Evolutionary conservation across 2,113 vertebrate genomes (phyloP), one percentile per base, ranked within the genome.

Genomic region (Cheirogaleus medius): DNA sequence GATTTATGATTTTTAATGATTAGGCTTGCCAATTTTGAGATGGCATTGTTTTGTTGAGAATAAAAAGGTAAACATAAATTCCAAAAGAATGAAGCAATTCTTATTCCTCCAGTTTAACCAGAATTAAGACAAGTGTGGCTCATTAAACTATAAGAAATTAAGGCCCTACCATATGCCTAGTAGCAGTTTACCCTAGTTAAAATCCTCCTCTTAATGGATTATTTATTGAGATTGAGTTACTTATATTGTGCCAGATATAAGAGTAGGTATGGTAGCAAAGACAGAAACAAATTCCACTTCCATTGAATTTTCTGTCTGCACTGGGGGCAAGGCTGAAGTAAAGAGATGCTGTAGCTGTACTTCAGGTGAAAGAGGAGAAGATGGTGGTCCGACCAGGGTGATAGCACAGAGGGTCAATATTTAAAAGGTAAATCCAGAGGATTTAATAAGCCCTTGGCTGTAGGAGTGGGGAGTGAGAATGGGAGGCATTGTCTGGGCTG

Each of bases 61-160:
- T 78, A 89, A 80, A 83, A 77, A 23, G 14, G n/a, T 34, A 76
- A 84, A 68, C 11, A 87, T 42, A 80, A 71, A 78, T 58, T 63
- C 6, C 15, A 25, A 83, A 84, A 73, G 17, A 93, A 5, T 83
- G 44, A 73, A 8, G 78, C 7, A 69, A 85, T 85, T 77, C 13
- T 6, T 94, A 93, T 68, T 91, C 44, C 42, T 91, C n/a, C 71
- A 85, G 27, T 88, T 91, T 86, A 93, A 93, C 3, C 4, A 90
- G 39, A 92, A 77, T 89, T 44, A 80, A 90, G 58, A 77, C 5
- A 68, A 71, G 14, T 47, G 18, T 73, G 25, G 23, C 14, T 86
- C 39, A 82, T n/a, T 91, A n/a, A 27, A 10, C 39, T 47, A 44
- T 3, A 44, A 34, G 9, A 42, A 83, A 66, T 54, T 25, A 66